Conservation (phyloP, 2,797 vertebrate genomes). For the Falco novaeseelandiae region DNA sequence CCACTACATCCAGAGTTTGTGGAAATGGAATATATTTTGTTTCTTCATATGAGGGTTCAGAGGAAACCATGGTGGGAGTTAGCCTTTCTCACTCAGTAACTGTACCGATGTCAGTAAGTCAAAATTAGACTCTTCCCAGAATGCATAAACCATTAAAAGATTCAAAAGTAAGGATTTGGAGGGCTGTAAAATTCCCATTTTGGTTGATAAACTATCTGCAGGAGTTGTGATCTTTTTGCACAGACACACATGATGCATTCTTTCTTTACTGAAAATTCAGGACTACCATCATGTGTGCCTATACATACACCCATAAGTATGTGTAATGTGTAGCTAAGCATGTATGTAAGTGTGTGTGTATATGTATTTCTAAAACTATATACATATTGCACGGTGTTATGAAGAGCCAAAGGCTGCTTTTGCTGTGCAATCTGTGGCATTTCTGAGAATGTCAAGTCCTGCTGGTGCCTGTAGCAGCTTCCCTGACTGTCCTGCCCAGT, state of each 20-base stretch:
- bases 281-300: background rate
- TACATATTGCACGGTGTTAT: background rate
- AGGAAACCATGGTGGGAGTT: background rate
- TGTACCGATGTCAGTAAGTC: background rate
- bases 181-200: background rate
- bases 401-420: background rate
- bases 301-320: rapidly evolving
- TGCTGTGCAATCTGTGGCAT: background rate
- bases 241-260: background rate
- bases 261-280: background rate
- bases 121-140: background rate
- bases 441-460: rapidly evolving
- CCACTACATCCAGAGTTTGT: background rate
- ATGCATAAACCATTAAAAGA: background rate
- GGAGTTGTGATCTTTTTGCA: background rate
- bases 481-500: rapidly evolving
- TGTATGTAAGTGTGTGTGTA: background rate
- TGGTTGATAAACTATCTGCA: background rate
- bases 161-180: background rate
- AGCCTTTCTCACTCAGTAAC: background rate
- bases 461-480: background rate
- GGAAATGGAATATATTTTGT: background rate
- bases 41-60: background rate
- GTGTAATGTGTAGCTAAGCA: background rate
- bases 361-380: background rate